A percentile compares a stretch with the other conserved stretches of the same genome.
These are phyloP conservation scores for Falco concolor DNA, from an alignment of 2,797 vertebrate species.

Conservation along the genomic window DNA sequence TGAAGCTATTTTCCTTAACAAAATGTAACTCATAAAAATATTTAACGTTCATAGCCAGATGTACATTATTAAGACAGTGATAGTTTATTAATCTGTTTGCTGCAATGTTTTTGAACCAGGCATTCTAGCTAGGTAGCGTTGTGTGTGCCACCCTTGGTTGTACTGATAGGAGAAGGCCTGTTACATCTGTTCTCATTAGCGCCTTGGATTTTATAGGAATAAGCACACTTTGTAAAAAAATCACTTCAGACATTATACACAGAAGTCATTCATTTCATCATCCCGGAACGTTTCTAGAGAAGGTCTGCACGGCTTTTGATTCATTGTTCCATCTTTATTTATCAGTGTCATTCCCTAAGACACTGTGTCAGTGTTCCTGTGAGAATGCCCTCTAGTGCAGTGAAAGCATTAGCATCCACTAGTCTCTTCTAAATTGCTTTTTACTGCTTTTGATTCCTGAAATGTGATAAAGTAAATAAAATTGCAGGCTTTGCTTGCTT, in stretches of 20 bases:
- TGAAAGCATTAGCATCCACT: conserved; percentile 55
- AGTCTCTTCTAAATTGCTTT: conserved; percentile 62
- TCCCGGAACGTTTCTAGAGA: neutral
- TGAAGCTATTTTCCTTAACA: neutral
- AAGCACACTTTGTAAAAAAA: neutral
- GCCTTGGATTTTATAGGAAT: neutral
- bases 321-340: conserved; percentile 16
- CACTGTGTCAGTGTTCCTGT: neutral
- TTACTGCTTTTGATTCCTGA: conserved; percentile 44
- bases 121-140: neutral
- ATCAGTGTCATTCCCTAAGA: neutral
- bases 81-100: neutral
- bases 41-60: neutral
- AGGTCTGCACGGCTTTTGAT: neutral
- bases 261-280: neutral
- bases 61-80: neutral
- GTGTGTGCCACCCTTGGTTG: neutral
- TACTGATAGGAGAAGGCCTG: neutral
- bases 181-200: neutral
- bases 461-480: conserved; percentile 60
- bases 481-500: conserved; percentile 4
- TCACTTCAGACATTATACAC: neutral
- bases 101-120: neutral
- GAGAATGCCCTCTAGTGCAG: conserved; percentile 36
- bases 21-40: neutral